Conservation (phyloP, 2,888 invertebrate species). For the Clepsis dumicolana region DNA sequence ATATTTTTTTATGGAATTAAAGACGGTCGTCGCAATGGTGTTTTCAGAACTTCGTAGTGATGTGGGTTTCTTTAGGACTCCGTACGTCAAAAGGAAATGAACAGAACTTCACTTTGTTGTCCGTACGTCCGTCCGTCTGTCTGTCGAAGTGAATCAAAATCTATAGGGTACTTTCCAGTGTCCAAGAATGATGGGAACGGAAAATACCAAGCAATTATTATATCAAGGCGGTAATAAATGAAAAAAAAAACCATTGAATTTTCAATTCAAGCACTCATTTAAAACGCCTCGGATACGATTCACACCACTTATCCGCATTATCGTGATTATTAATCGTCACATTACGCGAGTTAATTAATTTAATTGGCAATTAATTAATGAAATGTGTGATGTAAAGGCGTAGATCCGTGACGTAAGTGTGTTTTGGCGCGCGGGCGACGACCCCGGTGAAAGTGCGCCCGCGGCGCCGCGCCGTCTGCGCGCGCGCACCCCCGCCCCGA, state of each 20-base stretch:
- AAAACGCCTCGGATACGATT: not conserved
- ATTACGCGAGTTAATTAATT: slow-evolving; percentile 7
- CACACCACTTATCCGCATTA: slow-evolving; percentile 6
- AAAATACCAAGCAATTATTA: not conserved
- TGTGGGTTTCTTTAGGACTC: too few species aligned
- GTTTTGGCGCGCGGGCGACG: slow-evolving; percentile 74
- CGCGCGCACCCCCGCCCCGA: slow-evolving; percentile 57
- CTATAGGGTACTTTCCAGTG: too few species aligned
- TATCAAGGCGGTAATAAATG: not conserved
- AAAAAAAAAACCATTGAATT: not conserved
- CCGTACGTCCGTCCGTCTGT: too few species aligned
- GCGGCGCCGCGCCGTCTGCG: slow-evolving; percentile 77
- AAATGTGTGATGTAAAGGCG: slow-evolving; percentile 27
- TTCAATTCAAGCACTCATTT: not conserved
- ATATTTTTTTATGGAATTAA: too few species aligned
- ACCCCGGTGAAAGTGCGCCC: slow-evolving; percentile 77
- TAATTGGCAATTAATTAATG: slow-evolving; percentile 27
- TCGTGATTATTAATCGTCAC: not conserved
- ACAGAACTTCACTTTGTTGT: too few species aligned
- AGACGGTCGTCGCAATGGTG: too few species aligned
- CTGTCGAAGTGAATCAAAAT: too few species aligned
- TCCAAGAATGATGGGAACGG: too few species aligned
- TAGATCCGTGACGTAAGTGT: slow-evolving; percentile 43
- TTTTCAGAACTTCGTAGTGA: too few species aligned
- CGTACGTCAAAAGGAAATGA: too few species aligned